A percentile compares a stretch with the other conserved stretches of the same genome.
These are phyloP conservation scores for Minunthozetes semirufus DNA, from an alignment of 2,888 invertebrate species.

Conservation along the genomic window DNA sequence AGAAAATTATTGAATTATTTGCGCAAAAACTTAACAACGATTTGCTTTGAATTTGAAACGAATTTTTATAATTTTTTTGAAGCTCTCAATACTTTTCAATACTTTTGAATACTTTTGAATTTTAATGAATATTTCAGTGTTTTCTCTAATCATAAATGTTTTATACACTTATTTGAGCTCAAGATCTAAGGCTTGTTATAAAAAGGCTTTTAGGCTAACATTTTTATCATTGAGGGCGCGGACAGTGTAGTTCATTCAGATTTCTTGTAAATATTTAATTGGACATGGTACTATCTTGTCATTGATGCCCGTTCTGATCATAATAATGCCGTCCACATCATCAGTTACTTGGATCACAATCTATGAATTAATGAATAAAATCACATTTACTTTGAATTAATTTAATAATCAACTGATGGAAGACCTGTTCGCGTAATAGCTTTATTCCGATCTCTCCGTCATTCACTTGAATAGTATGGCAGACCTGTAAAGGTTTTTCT, in stretches of 20 bases:
- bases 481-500: conserved; percentile 82
- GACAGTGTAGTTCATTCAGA: conserved; percentile 51
- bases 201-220: not conserved
- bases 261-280: conserved; percentile 86
- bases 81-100: too few species aligned
- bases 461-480: conserved; percentile 73
- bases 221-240: not conserved
- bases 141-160: too few species aligned
- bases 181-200: not conserved
- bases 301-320: conserved; percentile 85
- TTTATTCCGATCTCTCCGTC: conserved; percentile 72
- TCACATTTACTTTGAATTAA: not conserved
- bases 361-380: conserved; percentile 46
- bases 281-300: conserved; percentile 81
- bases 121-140: too few species aligned
- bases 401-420: not conserved
- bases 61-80: too few species aligned
- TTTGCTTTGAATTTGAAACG: too few species aligned
- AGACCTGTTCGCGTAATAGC: conserved; percentile 73
- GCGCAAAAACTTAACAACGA: too few species aligned
- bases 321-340: conserved; percentile 85
- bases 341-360: conserved; percentile 87
- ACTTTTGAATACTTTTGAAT: too few species aligned
- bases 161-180: too few species aligned
- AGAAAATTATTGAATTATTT: too few species aligned